Percentiles rank a stretch among this genome's conserved stretches.
These are phyloP conservation scores for Eira barbara DNA, from an alignment of 2,113 vertebrate species.

Conservation along the genomic window DNA sequence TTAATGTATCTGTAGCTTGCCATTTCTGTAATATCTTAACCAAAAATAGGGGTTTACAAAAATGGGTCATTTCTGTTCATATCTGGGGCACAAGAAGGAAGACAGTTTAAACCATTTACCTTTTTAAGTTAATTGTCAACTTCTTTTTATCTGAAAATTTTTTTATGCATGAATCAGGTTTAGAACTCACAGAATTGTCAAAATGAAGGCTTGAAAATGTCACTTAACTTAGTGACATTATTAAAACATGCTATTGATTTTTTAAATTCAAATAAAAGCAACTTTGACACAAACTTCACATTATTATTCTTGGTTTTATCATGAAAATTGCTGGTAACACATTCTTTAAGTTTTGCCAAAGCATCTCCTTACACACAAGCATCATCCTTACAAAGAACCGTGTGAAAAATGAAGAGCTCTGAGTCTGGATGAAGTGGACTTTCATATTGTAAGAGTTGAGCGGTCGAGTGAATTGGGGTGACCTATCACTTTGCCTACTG, in stretches of 20 bases:
- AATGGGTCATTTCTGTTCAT: background rate
- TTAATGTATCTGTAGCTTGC: background rate
- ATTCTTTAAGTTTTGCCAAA: background rate
- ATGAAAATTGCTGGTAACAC: background rate
- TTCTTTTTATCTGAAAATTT: slow-evolving; percentile 16
- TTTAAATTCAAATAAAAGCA: slow-evolving; percentile 1
- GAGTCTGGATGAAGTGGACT: background rate
- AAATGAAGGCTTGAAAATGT: background rate
- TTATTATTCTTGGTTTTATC: background rate
- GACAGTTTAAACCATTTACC: background rate
- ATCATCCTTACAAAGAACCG: background rate
- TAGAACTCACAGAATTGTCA: background rate
- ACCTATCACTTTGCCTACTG: background rate
- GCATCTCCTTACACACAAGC: no score
- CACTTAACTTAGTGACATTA: background rate
- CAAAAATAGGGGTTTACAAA: background rate
- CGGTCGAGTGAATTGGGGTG: background rate
- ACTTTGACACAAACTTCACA: background rate
- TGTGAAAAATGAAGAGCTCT: background rate
- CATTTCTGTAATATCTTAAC: slow-evolving; percentile 17
- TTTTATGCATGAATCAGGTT: background rate
- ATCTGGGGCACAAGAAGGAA: background rate
- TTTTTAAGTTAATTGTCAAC: background rate
- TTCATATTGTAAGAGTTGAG: background rate
- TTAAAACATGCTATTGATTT: slow-evolving; percentile 1